Evolutionary conservation across 2,113 vertebrate species (phyloP), one percentile per base, ranked within the genome.

Genomic region (Poeciliopsis prolifica): DNA sequence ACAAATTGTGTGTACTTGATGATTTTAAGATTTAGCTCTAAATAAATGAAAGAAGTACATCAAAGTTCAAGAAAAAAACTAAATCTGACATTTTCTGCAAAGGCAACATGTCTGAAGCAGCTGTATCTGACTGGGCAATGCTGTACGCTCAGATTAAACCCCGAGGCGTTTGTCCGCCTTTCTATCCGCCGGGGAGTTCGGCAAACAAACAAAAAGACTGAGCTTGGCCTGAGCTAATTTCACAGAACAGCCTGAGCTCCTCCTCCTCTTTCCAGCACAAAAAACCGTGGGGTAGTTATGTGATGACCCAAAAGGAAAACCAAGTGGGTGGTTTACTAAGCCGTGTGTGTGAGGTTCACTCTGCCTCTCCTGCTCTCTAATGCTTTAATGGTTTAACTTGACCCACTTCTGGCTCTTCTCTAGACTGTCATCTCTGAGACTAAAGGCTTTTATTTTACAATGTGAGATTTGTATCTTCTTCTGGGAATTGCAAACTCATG

Each of bases 301-400:
- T 72, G 86, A 75, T 65, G 75, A 75, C 76, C 30, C 33, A 80
- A 71, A 82, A 74, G 64, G 54, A 76, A 86, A 87, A 90, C 75
- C 80, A 85, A 77, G 74, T 28, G 64, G 78, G 72, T 68, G 77
- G 78, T 84, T 90, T 88, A 78, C 71, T 73, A 83, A 87, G 76
- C 85, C 51, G 51, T 88, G 83, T 85, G 78, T 75, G 78, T 60
- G 48, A 85, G 74, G 72, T 78, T 85, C 81, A 79, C 75, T 74
- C 67, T 70, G 70, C 75, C 69, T 77, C 79, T 77, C 58, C 13
- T 48, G 67, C 65, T 86, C 24, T 35, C n/a, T 78, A 72, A 67
- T 70, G 61, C 61, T 81, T 68, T 83, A 72, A 63, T 44, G 60
- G 30, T 48, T 77, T 70, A 54, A 65, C 26, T 44, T 13, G 1